A percentile compares a stretch with the other conserved stretches of the same genome.
phyloP scores from a whole-genome alignment of 2,797 vertebrate species.

The Podarcis lilfordi region DNA sequence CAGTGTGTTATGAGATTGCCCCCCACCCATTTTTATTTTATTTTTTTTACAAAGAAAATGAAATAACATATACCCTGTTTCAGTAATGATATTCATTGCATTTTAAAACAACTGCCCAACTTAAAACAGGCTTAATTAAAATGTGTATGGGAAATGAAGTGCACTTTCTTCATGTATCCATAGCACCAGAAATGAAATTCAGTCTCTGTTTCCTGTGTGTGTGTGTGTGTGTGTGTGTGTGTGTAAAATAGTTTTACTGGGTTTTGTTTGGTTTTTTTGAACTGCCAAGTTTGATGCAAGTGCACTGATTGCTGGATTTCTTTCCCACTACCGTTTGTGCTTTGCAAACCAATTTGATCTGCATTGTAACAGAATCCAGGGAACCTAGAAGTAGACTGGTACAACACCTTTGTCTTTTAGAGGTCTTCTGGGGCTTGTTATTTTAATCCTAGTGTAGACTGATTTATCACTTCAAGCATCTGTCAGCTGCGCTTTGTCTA shows the following conservation, averaged over 20 bases:
- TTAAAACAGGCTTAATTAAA: constrained; percentile 68
- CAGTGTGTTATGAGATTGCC: constrained; percentile 23
- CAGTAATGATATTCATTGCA: constrained; percentile 52
- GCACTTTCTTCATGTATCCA: constrained; percentile 48
- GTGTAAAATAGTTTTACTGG: not conserved
- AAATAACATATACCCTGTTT: constrained; percentile 42
- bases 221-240: too few relatives aligned
- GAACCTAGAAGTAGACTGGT: constrained; percentile 67
- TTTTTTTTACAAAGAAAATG: constrained; percentile 21
- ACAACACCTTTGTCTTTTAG: constrained; percentile 74
- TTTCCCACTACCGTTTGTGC: constrained; percentile 50
- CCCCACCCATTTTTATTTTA: not conserved
- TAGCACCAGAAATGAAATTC: constrained; percentile 53
- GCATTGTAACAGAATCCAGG: constrained; percentile 61
- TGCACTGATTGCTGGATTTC: constrained; percentile 53
- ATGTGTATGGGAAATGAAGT: constrained; percentile 49
- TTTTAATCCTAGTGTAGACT: constrained; percentile 75
- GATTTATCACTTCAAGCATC: constrained; percentile 81
- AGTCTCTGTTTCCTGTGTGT: constrained; percentile 21
- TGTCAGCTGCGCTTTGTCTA: constrained; percentile 80
- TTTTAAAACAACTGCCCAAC: constrained; percentile 57
- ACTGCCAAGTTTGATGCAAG: constrained; percentile 46
- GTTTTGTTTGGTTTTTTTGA: not conserved
- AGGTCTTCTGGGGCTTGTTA: constrained; percentile 75
- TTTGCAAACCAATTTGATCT: constrained; percentile 61